A percentile compares a stretch with the other conserved stretches of the same genome.
These are phyloP conservation scores for Pemphredon lugubris DNA, from an alignment of 2,888 invertebrate species.

Conservation along the genomic window DNA sequence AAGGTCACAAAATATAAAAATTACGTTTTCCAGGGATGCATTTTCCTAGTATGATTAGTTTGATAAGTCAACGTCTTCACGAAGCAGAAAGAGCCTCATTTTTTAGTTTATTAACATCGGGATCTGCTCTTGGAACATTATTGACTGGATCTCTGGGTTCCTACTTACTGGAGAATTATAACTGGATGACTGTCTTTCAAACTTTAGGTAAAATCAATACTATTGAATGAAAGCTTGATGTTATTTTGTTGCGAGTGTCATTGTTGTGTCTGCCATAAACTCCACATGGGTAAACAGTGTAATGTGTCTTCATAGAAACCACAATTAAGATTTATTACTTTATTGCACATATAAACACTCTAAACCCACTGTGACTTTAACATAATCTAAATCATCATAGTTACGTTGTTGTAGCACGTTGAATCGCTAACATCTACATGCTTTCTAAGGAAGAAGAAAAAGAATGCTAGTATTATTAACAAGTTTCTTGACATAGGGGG, in stretches of 20 bases:
- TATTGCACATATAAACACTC: not conserved
- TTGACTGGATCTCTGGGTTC: slow-evolving; percentile 87
- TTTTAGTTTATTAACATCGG: slow-evolving; percentile 86
- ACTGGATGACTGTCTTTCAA: slow-evolving; percentile 86
- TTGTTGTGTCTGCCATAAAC: no score
- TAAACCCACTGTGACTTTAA: slow-evolving; percentile 1
- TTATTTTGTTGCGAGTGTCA: no score
- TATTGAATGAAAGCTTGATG: no score
- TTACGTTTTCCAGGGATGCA: slow-evolving; percentile 80
- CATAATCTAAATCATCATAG: not conserved
- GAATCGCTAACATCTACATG: slow-evolving; percentile 9
- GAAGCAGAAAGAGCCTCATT: slow-evolving; percentile 86
- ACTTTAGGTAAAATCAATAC: slow-evolving; percentile 83
- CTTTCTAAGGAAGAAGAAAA: slow-evolving; percentile 6
- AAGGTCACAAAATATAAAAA: not conserved
- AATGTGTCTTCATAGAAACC: no score
- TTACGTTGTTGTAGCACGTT: not conserved
- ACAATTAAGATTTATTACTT: no score
- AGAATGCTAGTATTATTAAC: slow-evolving; percentile 24
- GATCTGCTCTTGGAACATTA: slow-evolving; percentile 85
- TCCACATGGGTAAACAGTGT: no score
- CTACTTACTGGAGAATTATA: slow-evolving; percentile 84
- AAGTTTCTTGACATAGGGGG: slow-evolving; percentile 77
- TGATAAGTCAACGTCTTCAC: slow-evolving; percentile 85
- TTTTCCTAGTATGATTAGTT: slow-evolving; percentile 87